Base-by-base conservation (phyloP, 1,140 invertebrate genomes). In the Pararge aegeria region DNA sequence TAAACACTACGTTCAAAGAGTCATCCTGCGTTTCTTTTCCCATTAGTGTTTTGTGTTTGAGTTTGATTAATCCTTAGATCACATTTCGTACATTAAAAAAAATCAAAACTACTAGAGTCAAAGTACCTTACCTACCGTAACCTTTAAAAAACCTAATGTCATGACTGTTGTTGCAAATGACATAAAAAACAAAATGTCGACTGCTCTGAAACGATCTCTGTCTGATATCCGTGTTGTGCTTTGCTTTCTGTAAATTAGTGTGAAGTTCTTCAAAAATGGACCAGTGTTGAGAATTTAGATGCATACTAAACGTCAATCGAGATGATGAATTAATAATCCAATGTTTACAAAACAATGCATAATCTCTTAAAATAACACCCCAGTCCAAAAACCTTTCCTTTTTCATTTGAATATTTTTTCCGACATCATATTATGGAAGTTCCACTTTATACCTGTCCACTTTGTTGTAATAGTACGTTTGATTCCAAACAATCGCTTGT, bases 391-490 rank as follows among this genome's bases (percentile, higher is more conserved):
- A 18, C 29, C 34, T 24, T 10, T 13, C 24, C 18, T 49, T 42
- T 27, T 52, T 51, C 15, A 58, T 50, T 13, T 18, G 21, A 24
- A 40, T 58, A 15, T 27, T 20, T 13, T 18, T 13, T 42, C 20
- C 40, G 30, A 55, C 19, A 40, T n/a, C 15, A 56, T 64, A 81
- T 66, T 75, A 93, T 93, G 91, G 91, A 90, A 75, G 90, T 91
- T 19, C 64, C 88, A 63, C 76, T 75, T 58, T 78, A 90, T 55
- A 20, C 9, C 18, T 94, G 93, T 66, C 93, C 93, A 4, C 89
- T 94, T 78, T 94, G 93, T 68, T 94, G 93, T 67, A 90, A 90
- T 44, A 90, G 92, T 76, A 91, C 84, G 51, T 94, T 94, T 80
- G 75, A 84, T 55, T 91, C 90, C 63, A 90, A 90, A 44, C 75